Evolutionary conservation across 2,888 invertebrate genomes (phyloP), one percentile per base, ranked within the genome.

Genomic region (Phyto melanocephala): DNA sequence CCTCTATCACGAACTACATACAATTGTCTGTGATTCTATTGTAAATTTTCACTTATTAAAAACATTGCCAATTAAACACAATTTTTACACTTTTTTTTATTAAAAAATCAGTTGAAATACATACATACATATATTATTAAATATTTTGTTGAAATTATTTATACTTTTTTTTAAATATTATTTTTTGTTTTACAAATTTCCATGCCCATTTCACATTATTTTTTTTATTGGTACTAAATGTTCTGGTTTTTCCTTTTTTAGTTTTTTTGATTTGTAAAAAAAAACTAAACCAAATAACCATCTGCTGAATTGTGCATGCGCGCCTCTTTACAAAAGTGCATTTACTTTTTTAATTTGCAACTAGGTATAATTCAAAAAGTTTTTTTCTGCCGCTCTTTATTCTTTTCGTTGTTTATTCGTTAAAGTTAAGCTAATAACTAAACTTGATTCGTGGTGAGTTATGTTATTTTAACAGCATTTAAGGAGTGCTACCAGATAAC

Each of bases 381-480:
- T 15, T 13, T 17, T 52, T 37, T 17, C 47, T 62, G n/a, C 72
- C 78, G 63, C 72, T 40, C 13, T 50, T 28, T 40, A 33, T 28
- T 56, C 45, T 22, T 37, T 20, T 20, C n/a, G 68, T 58, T 71
- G 80, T 81, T 60, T 17, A 67, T 60, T 45, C 75, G 70, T 67
- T 72, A 65, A 77, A 67, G 71, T 80, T 80, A 71, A 35, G 70
- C 52, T 54, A 47, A 52, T 37, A 79, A 82, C 82, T 83, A 52
- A 79, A 71, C 60, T 54, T 67, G 52, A 45, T 5, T 60, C 15
- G 81, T 68, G 77, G 80, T 63, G 54, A 50, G 68, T 47, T 70
- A 47, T 54, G 67, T 50, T 75, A 56, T 75, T 70, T 75, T 75
- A 68, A 67, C 45, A 42, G 17, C 11, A 58, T 11, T 4, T 28